Base-by-base conservation (phyloP, 92 coral and sea anemone genomes). In the Actinernus sp. region DNA sequence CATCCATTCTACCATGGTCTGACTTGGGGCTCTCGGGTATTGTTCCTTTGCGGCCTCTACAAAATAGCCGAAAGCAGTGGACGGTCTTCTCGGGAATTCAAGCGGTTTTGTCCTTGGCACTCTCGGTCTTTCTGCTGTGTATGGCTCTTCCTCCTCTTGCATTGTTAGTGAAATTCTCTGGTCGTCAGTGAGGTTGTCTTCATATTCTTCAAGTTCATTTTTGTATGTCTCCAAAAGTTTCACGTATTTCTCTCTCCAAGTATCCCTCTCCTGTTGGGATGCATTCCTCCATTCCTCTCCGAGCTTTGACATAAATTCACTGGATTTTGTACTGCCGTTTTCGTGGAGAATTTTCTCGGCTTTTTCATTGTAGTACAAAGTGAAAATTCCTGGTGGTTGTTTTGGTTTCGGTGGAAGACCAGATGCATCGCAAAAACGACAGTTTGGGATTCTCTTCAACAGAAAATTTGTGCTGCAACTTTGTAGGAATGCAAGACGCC, bases 21-120 rank as follows among this genome's bases (percentile, higher is more conserved):
- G 77, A 37, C 23, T 43, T 4, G 73, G 19, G 10, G 50, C 33
- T 51, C 66, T 71, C 20, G 88, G 82, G 63, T 25, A 65, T 24
- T 67, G 70, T 34, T 55, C 64, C 2, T 39, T 49, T 9, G 68
- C 66, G 5, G 88, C 79, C 34, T 66, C 66, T 13, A 73, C 40
- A 58, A 82, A 82, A 57, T 63, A 49, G 19, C 65, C 79, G 58
- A 73, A 82, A 10, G 82, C 82, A 28, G 60, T 73, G 3, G 74
- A 55, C 4, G 70, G 88, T 25, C 61, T 73, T 52, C 49, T 63
- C 10, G 88, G 82, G 39, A 70, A 31, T 37, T 70, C 78, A 20
- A 57, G 55, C 31, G 64, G 31, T 30, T 41, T 38, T 10, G 63
- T 13, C 4, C 25, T 16, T 3, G 22, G 17, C 14, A 28, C 17